A percentile compares a stretch with the other conserved stretches of the same genome.
These are phyloP conservation scores for Syritta pipiens DNA, from an alignment of 2,888 invertebrate species.

Conservation along the genomic window DNA sequence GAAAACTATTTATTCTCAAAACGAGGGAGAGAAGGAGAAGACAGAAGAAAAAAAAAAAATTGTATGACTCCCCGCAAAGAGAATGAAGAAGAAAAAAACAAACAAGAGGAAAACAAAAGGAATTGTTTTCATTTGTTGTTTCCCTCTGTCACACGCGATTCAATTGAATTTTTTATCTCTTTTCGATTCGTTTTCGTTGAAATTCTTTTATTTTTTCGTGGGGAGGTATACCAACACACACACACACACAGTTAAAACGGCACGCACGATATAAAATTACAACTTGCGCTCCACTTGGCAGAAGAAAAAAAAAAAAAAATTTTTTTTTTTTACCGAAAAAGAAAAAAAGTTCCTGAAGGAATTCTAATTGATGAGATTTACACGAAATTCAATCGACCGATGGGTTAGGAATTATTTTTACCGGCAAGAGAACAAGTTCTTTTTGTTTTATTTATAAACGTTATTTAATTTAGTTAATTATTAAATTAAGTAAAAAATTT, in stretches of 20 bases:
- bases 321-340: no score
- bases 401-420: no score
- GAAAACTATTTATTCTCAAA: no score
- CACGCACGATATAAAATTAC: background rate
- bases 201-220: background rate
- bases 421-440: background rate
- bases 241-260: conserved; percentile 12
- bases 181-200: background rate
- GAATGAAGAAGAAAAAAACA: conserved; percentile 9
- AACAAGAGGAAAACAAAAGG: conserved; percentile 34
- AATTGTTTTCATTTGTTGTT: conserved; percentile 41
- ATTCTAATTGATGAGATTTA: no score
- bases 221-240: background rate
- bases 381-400: no score
- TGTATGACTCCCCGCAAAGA: conserved; percentile 1
- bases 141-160: conserved; percentile 9
- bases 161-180: background rate
- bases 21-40: no score
- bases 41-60: background rate
- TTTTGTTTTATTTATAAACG: background rate
- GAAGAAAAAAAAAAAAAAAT: background rate
- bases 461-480: conserved; percentile 16
- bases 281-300: conserved; percentile 28
- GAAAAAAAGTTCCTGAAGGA: no score
- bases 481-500: conserved; percentile 26